phyloP scores from a whole-genome alignment of 2,113 vertebrate genomes.

The Alces alces region DNA sequence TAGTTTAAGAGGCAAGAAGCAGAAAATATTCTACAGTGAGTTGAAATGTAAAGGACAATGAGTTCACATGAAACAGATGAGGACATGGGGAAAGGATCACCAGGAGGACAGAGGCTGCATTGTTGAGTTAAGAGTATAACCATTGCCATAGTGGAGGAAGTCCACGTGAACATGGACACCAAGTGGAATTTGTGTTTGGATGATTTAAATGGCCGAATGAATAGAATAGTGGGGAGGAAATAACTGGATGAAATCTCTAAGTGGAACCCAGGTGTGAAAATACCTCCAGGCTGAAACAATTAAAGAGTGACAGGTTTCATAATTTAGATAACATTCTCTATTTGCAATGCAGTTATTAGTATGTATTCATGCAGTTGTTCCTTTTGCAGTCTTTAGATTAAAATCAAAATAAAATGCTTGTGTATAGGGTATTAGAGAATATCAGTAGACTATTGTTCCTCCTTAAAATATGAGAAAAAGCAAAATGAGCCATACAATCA shows the following conservation, averaged over 20 bases:
- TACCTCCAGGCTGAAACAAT: neutral
- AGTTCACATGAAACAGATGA: neutral
- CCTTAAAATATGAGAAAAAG: neutral
- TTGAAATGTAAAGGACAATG: neutral
- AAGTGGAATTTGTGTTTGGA: neutral
- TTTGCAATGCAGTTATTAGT: neutral
- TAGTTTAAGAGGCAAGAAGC: neutral
- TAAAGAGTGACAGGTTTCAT: neutral
- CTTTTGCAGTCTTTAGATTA: neutral
- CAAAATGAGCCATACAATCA: neutral
- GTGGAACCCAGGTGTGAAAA: neutral
- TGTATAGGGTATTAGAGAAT: neutral
- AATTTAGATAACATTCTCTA: neutral
- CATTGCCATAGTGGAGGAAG: too few species aligned
- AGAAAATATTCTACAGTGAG: neutral
- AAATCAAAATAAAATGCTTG: neutral
- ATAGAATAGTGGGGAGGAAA: neutral
- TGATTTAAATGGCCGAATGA: neutral
- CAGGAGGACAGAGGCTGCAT: neutral
- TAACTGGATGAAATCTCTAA: neutral
- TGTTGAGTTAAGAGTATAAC: neutral
- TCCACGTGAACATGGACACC: accelerated
- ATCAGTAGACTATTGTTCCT: neutral
- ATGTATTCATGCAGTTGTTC: neutral
- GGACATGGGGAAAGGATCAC: neutral